A percentile compares a stretch with the other conserved stretches of the same genome.
phyloP scores from a whole-genome alignment of 2,888 invertebrate species.

The Beris morrisii region DNA sequence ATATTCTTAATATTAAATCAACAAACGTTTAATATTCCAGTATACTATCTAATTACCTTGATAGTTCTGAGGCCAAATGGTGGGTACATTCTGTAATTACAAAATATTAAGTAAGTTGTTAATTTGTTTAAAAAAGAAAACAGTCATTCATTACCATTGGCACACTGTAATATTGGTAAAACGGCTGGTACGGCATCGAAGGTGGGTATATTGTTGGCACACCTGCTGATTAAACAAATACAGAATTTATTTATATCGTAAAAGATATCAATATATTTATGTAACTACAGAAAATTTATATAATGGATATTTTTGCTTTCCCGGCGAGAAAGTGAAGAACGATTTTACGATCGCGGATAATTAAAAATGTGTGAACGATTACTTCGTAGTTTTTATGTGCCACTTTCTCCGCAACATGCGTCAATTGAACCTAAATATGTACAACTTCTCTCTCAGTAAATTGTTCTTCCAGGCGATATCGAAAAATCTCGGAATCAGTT shows the following conservation, averaged over 20 bases:
- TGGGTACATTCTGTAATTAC: slow-evolving; percentile 54
- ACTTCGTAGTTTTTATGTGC: too few relatives aligned
- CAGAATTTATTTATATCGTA: background rate
- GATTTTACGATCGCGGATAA: too few relatives aligned
- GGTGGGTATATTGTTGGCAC: slow-evolving; percentile 58
- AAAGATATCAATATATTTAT: background rate
- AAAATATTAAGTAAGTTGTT: slow-evolving; percentile 22
- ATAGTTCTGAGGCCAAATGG: slow-evolving; percentile 59
- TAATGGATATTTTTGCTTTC: too few relatives aligned
- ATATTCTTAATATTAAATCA: slow-evolving; percentile 4
- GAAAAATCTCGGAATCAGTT: too few relatives aligned
- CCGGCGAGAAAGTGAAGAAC: slow-evolving; percentile 35
- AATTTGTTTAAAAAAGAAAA: background rate
- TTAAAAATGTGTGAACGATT: too few relatives aligned
- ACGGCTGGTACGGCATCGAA: slow-evolving; percentile 59
- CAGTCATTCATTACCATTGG: slow-evolving; percentile 51
- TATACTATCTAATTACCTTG: slow-evolving; percentile 52
- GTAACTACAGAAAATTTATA: slow-evolving; percentile 1
- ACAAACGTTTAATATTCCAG: slow-evolving; percentile 20
- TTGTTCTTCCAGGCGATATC: too few relatives aligned
- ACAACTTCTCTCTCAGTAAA: too few relatives aligned
- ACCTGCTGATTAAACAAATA: slow-evolving; percentile 47
- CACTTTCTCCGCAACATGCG: too few relatives aligned
- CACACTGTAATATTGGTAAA: slow-evolving; percentile 58
- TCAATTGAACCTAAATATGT: too few relatives aligned